These are phyloP conservation scores for Hemibagrus guttatus DNA, from an alignment of 2,797 vertebrate species.

Conservation along the genomic window DNA sequence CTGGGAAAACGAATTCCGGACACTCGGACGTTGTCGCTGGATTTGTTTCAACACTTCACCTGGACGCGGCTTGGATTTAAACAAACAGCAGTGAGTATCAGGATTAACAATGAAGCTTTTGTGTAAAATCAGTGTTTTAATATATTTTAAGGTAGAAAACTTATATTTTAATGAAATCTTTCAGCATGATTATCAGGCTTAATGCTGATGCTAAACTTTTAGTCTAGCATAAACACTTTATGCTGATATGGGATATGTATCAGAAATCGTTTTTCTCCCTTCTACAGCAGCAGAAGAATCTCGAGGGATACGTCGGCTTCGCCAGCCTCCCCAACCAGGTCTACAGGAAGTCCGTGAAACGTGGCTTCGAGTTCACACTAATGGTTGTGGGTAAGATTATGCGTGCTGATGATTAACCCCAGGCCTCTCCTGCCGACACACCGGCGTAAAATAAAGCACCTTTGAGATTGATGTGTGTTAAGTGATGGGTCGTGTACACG, in stretches of 20 bases:
- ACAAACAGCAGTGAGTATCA: constrained; percentile 74
- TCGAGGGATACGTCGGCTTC: constrained; percentile 99
- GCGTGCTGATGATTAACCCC: background rate
- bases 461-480: background rate
- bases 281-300: constrained; percentile 96
- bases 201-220: background rate
- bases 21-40: constrained; percentile 29
- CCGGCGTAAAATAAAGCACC: background rate
- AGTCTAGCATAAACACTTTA: background rate
- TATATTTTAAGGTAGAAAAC: background rate
- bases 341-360: constrained; percentile 98
- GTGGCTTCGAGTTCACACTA: constrained; percentile 98
- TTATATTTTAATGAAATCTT: background rate
- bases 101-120: background rate
- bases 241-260: background rate
- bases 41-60: constrained; percentile 8
- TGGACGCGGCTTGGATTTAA: constrained; percentile 17
- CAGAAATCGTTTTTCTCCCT: background rate
- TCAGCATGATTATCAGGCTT: background rate
- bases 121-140: background rate
- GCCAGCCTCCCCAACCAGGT: constrained; percentile 99
- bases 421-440: background rate
- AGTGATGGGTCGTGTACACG: background rate
- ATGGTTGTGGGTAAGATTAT: constrained; percentile 95
- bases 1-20: constrained; percentile 44